Base-by-base conservation (phyloP, 2,888 invertebrate genomes). In the Hirtodrosophila trivittata region DNA sequence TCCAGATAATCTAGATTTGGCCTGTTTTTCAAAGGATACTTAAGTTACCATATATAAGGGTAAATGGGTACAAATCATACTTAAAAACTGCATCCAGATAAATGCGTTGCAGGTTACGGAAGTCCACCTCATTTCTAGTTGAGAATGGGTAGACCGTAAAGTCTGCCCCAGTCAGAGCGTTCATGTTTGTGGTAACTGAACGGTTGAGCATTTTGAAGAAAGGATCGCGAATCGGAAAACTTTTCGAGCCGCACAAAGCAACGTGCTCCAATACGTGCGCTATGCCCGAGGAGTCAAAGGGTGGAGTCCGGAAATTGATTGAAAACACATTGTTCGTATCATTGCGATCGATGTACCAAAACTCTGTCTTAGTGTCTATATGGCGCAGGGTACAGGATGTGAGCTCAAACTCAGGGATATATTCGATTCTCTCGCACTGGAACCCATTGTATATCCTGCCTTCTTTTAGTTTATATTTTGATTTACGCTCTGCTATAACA, bases 171-270 rank as follows among this genome's bases (percentile, higher is more conserved):
- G 98, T 98, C 92, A 97, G 93, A 0, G 98, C 98, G 91, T 98
- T 98, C 97, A 98, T 97, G 87, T 97, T 98, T 0, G 98, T 98
- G 0, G 98, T 96, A 65, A 98, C 91, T 0, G 97, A 97, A 41
- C 98, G 92, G 75, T 95, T 96, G 0, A 97, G 90, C 98, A 98
- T 98, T 92, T 98, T 98, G 87, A 98, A 97, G 89, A 98, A 98
- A 0, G 98, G 98, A 92, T 98, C 98, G 66, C 97, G 92, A 0
- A 97, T 95, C 0, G 98, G 98, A 91, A 93, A 98, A 77, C 94
- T 93, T 75, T 95, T 91, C 0, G 98, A 98, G 0, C 98, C 98
- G 89, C 98, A 98, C 2, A 98, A 91, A 0, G 96, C 95, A 0
- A 95, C 95, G 87, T 98, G 98, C 89, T 98, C 98, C 52, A 98